Evolutionary conservation across 2,888 invertebrate genomes (phyloP).

Genomic region (Limenitis camilla): DNA sequence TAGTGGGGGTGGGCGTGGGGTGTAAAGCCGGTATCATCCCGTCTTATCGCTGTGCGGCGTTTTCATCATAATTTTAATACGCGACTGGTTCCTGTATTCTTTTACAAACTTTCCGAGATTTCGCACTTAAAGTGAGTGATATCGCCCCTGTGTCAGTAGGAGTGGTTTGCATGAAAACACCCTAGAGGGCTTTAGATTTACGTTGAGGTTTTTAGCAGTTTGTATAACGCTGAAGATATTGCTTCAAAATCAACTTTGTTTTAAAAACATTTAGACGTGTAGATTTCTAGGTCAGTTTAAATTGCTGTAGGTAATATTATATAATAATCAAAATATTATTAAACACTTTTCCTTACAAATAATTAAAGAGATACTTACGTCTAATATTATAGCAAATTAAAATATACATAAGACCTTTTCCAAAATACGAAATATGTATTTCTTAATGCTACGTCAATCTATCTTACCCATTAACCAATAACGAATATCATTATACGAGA

Average conservation of each 20-base stretch:
- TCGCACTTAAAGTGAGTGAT: conserved; percentile 37
- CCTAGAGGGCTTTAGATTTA: conserved; percentile 52
- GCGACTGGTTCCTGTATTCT: conserved; percentile 42
- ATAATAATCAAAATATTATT: no score
- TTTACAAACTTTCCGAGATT: conserved; percentile 52
- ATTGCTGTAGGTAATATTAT: no score
- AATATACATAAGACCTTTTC: not conserved
- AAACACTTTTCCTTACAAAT: no score
- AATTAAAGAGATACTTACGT: no score
- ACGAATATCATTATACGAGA: conserved; percentile 36
- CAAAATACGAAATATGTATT: conserved; percentile 1
- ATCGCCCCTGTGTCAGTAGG: conserved; percentile 59
- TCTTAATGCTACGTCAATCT: conserved; percentile 2
- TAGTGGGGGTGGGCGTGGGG: conserved; percentile 45
- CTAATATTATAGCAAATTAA: no score
- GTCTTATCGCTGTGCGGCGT: conserved; percentile 57
- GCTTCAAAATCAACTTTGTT: no score
- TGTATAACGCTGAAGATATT: not conserved
- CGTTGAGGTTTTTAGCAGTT: conserved; percentile 39
- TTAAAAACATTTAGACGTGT: no score
- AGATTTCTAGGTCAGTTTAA: no score
- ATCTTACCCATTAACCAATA: conserved; percentile 17
- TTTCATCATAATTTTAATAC: conserved; percentile 74
- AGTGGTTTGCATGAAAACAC: conserved; percentile 47
- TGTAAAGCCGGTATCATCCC: conserved; percentile 64